phyloP scores from a whole-genome alignment of 2,113 vertebrate genomes.

The Serinus canaria region DNA sequence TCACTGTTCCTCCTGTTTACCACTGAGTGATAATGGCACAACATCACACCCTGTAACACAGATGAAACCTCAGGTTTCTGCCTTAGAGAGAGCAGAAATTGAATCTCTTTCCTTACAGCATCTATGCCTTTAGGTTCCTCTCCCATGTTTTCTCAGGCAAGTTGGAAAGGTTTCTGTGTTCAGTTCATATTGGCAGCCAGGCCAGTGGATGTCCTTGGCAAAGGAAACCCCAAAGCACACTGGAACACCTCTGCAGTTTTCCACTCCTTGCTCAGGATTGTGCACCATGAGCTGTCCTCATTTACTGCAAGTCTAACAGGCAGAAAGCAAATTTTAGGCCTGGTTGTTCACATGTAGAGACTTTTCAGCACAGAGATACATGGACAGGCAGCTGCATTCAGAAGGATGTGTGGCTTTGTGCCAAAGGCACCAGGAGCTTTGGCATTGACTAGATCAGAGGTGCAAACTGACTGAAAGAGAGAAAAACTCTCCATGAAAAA shows the following conservation, averaged over 20 bases:
- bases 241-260: not conserved
- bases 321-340: not conserved
- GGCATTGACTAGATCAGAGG: not conserved
- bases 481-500: not conserved
- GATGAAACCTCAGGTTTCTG: not conserved
- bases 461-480: not conserved
- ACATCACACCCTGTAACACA: not conserved
- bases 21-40: not conserved
- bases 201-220: constrained; percentile 27
- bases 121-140: not conserved
- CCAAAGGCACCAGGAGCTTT: not conserved
- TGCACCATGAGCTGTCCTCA: not conserved
- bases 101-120: not conserved
- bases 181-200: not conserved
- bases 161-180: not conserved
- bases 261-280: not conserved
- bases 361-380: not conserved
- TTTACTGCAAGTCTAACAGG: not conserved
- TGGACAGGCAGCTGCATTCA: not conserved
- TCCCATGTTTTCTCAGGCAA: not conserved
- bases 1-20: not conserved
- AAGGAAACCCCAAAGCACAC: not conserved
- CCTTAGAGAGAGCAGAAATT: not conserved
- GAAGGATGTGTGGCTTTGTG: not conserved
- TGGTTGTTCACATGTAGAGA: not conserved